A percentile compares a stretch with the other conserved stretches of the same genome.
These are phyloP conservation scores for Polyploca ridens DNA, from an alignment of 2,888 invertebrate genomes.

Conservation along the genomic window DNA sequence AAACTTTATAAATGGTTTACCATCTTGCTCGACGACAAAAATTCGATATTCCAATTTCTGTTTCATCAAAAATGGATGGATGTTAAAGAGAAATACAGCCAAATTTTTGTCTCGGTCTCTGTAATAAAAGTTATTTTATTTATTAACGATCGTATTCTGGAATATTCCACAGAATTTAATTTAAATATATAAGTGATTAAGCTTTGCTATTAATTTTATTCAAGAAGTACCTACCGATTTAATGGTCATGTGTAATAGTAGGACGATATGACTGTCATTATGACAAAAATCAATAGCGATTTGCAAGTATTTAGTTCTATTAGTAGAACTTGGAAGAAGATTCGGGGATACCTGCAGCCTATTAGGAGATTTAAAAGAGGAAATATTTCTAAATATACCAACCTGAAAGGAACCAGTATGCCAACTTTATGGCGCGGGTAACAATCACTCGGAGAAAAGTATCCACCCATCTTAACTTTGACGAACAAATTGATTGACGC, in stretches of 20 bases:
- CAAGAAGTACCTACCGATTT: too few species aligned
- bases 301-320: too few species aligned
- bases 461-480: slow-evolving; percentile 48
- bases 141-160: neutral
- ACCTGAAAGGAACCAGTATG: slow-evolving; percentile 60
- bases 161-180: neutral
- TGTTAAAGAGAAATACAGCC: slow-evolving; percentile 91
- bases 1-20: slow-evolving; percentile 63
- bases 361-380: neutral
- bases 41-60: slow-evolving; percentile 92
- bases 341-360: too few species aligned
- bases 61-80: slow-evolving; percentile 94
- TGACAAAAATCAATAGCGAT: too few species aligned
- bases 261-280: too few species aligned
- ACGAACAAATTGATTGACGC: slow-evolving; percentile 24
- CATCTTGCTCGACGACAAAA: slow-evolving; percentile 93
- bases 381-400: neutral
- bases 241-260: too few species aligned
- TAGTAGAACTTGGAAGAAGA: too few species aligned
- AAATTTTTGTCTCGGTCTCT: slow-evolving; percentile 91
- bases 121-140: slow-evolving; percentile 28
- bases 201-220: too few species aligned
- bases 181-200: too few species aligned
- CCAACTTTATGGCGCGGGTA: slow-evolving; percentile 51
- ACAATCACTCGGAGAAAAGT: slow-evolving; percentile 48